phyloP scores from a whole-genome alignment of 2,888 invertebrate species.

The Tetragonula carbonaria region DNA sequence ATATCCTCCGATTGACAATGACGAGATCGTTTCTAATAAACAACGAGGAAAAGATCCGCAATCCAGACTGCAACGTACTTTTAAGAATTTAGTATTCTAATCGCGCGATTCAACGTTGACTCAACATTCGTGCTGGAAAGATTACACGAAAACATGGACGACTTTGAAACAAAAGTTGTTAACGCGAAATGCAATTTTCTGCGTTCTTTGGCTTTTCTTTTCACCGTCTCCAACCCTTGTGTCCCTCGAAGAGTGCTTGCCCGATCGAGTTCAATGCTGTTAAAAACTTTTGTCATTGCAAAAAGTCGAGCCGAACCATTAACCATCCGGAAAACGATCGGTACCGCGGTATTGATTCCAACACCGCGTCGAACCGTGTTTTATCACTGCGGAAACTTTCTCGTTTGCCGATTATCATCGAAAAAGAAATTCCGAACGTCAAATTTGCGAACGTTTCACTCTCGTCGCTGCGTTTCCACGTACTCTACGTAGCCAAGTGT shows the following conservation, averaged over 20 bases:
- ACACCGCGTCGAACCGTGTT: background rate
- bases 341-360: conserved; percentile 40
- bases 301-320: conserved; percentile 59
- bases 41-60: too few relatives aligned
- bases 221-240: conserved; percentile 26
- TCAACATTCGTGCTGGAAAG: too few relatives aligned
- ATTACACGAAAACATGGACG: background rate
- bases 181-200: conserved; percentile 77
- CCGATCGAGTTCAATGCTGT: conserved; percentile 73
- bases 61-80: too few relatives aligned
- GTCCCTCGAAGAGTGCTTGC: conserved; percentile 36
- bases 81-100: too few relatives aligned
- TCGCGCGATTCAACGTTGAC: too few relatives aligned
- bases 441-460: background rate
- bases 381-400: conserved; percentile 1
- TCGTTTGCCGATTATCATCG: background rate
- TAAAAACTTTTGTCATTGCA: conserved; percentile 74
- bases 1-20: background rate
- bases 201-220: conserved; percentile 57
- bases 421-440: background rate
- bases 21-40: too few relatives aligned
- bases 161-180: conserved; percentile 48
- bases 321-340: conserved; percentile 47
- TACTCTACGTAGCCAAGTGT: background rate
- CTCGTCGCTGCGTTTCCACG: background rate